A percentile compares a stretch with the other conserved stretches of the same genome.
Conservation (phyloP, 2,888 invertebrate genomes). For the Leuctra nigra region DNA sequence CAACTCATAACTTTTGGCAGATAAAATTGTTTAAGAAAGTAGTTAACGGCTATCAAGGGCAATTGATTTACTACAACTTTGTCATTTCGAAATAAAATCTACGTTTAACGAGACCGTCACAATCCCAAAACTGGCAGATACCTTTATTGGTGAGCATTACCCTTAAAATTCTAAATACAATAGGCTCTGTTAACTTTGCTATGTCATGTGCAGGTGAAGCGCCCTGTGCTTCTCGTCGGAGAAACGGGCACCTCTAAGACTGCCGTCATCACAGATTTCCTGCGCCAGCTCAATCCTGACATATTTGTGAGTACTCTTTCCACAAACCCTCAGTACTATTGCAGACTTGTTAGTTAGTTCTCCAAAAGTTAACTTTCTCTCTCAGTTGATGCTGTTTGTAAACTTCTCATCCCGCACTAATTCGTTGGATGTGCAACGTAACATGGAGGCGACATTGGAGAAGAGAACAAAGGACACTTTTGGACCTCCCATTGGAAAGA, state of each 20-base stretch:
- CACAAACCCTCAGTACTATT: background rate
- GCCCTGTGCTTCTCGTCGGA: slow-evolving; percentile 79
- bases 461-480: slow-evolving; percentile 85
- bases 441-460: slow-evolving; percentile 80
- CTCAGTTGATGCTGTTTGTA: slow-evolving; percentile 67
- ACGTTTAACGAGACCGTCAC: no score
- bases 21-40: no score
- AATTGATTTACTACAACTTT: no score
- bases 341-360: background rate
- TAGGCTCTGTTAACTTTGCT: no score
- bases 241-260: slow-evolving; percentile 92
- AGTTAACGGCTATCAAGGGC: no score
- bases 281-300: slow-evolving; percentile 61
- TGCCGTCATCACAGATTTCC: slow-evolving; percentile 76
- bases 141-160: no score
- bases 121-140: no score
- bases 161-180: no score
- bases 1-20: no score
- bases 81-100: no score
- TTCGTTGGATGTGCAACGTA: slow-evolving; percentile 82
- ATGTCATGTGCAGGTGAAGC: slow-evolving; percentile 49
- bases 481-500: slow-evolving; percentile 85
- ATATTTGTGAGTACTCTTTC: slow-evolving; percentile 51
- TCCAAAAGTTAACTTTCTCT: slow-evolving; percentile 3
- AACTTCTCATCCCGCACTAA: slow-evolving; percentile 91